phyloP scores from a whole-genome alignment of 1,140 invertebrate genomes.

The Drosophila truncata region DNA sequence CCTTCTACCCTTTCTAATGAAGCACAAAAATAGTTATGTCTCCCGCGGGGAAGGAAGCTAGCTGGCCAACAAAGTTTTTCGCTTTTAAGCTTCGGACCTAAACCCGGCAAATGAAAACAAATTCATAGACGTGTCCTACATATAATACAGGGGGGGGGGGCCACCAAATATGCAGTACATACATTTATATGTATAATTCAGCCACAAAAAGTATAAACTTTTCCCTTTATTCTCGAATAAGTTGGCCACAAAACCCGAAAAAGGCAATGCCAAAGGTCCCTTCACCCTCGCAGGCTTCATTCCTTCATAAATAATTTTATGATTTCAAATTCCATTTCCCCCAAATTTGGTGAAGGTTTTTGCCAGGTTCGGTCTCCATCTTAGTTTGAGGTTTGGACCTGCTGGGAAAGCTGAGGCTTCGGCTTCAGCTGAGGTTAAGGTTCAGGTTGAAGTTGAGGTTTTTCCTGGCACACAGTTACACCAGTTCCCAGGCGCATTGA shows the following conservation, averaged over 20 bases:
- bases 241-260: conserved; percentile 55
- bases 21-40: conserved; percentile 69
- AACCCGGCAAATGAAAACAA: conserved; percentile 33
- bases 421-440: conserved; percentile 28
- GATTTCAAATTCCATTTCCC: conserved; percentile 53
- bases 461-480: not conserved
- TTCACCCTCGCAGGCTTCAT: conserved; percentile 45
- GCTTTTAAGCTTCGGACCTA: conserved; percentile 37
- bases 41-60: conserved; percentile 19
- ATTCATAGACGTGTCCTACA: conserved; percentile 45
- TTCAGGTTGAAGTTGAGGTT: conserved; percentile 12
- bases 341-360: conserved; percentile 21
- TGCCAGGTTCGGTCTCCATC: not conserved
- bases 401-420: not conserved
- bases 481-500: conserved; percentile 13
- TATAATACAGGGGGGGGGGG: not conserved
- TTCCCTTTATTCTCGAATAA: conserved; percentile 63
- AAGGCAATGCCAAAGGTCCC: conserved; percentile 52
- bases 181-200: conserved; percentile 47
- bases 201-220: conserved; percentile 67
- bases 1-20: conserved; percentile 54
- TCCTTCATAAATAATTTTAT: conserved; percentile 63
- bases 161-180: conserved; percentile 12
- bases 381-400: conserved; percentile 20
- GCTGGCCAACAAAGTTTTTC: conserved; percentile 38